Evolutionary conservation across 2,113 vertebrate genomes (phyloP).

Genomic region (Puma concolor): DNA sequence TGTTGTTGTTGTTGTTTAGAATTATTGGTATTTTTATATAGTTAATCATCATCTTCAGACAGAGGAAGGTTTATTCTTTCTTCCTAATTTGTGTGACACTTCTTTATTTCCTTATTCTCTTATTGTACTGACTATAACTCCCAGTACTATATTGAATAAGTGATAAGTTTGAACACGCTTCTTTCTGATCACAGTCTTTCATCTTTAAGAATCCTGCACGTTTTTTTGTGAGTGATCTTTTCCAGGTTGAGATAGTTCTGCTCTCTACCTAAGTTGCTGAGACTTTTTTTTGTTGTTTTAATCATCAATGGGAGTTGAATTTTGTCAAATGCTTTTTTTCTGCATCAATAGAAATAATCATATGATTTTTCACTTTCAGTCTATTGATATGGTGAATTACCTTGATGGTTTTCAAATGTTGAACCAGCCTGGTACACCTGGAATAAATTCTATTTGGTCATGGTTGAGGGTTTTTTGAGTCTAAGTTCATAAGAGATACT

Average conservation of each 20-base stretch:
- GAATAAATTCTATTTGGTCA: not conserved
- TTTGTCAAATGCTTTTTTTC: not conserved
- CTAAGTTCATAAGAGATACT: not conserved
- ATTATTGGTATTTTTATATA: not conserved
- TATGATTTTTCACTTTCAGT: not conserved
- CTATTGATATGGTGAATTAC: not conserved
- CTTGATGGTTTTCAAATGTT: not conserved
- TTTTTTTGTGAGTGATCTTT: not conserved
- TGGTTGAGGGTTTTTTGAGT: not conserved
- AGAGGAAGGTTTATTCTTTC: not conserved
- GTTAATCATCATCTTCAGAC: not conserved
- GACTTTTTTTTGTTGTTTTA: not conserved
- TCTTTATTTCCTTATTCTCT: not conserved
- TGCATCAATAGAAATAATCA: not conserved
- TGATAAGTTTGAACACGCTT: not conserved
- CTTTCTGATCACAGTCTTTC: not conserved
- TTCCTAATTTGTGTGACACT: not conserved
- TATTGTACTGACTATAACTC: not conserved
- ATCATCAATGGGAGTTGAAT: not conserved
- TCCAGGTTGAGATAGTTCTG: not conserved
- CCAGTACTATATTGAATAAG: not conserved
- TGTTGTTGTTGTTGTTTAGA: not conserved
- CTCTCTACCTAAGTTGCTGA: not conserved
- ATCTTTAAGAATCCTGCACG: not conserved
- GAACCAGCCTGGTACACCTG: not conserved